Evolutionary conservation across 2,797 vertebrate genomes (phyloP).

Genomic region (Micropoecilia bifurca): DNA sequence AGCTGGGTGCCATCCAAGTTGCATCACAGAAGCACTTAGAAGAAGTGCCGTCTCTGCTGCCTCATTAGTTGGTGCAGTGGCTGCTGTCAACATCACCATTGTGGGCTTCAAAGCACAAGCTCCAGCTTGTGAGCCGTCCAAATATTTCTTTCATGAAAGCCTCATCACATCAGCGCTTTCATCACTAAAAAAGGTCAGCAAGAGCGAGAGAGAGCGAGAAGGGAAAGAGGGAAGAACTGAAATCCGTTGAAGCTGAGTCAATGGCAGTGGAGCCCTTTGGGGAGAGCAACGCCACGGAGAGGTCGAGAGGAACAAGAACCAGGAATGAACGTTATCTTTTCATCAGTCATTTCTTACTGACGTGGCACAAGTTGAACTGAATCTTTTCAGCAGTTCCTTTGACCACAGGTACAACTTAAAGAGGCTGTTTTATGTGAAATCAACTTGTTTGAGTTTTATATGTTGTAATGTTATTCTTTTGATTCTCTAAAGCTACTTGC

Average conservation of each 20-base stretch:
- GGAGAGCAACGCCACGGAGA: conserved; percentile 40
- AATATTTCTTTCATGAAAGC: conserved; percentile 67
- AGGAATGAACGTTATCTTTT: conserved; percentile 56
- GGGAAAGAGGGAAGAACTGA: conserved; percentile 14
- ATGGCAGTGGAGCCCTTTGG: conserved; percentile 39
- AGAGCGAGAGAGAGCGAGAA: conserved; percentile 16
- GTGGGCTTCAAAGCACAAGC: conserved; percentile 65
- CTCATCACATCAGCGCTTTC: conserved; percentile 36
- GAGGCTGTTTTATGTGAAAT: too few species aligned
- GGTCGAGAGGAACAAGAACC: conserved; percentile 42
- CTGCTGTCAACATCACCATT: conserved; percentile 61
- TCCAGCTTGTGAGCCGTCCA: conserved; percentile 69
- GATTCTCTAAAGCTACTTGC: too few species aligned
- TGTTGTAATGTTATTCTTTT: too few species aligned
- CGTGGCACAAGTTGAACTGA: conserved; percentile 20
- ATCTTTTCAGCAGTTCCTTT: not conserved
- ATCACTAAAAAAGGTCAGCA: conserved; percentile 42
- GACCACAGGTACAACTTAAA: conserved; percentile 9
- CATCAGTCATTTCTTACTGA: conserved; percentile 48
- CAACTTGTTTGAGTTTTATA: too few species aligned
- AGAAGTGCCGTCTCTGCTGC: conserved; percentile 52
- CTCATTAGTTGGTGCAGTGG: conserved; percentile 67
- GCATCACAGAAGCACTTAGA: conserved; percentile 56
- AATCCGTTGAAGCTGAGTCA: conserved; percentile 45
- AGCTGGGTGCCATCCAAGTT: conserved; percentile 47